A percentile compares a stretch with the other conserved stretches of the same genome.
Conservation (phyloP, 2,888 invertebrate genomes). For the Dynastes grantii region DNA sequence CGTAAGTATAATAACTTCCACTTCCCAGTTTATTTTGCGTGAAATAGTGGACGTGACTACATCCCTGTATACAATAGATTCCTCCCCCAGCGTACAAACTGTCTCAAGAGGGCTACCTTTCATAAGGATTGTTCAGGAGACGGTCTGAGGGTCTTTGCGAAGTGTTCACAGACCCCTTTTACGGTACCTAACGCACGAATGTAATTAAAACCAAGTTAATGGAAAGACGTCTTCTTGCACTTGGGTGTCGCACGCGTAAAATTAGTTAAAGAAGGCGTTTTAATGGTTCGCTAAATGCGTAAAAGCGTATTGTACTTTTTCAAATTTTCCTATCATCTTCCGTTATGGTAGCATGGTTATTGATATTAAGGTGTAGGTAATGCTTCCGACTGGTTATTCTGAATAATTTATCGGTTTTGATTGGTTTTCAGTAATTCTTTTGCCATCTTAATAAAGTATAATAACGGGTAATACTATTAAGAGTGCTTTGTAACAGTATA, state of each 20-base stretch:
- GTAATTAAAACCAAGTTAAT: constrained; percentile 40
- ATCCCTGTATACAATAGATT: background rate
- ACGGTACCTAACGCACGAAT: constrained; percentile 29
- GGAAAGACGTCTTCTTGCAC: constrained; percentile 37
- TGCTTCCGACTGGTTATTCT: background rate
- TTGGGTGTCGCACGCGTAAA: constrained; percentile 21
- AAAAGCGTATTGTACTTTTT: background rate
- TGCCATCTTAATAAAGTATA: too few relatives aligned
- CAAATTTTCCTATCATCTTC: background rate
- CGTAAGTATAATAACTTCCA: too few relatives aligned
- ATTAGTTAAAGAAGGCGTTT: constrained; percentile 32
- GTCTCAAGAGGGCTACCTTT: constrained; percentile 4
- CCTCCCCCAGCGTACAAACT: background rate
- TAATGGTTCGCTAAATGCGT: constrained; percentile 6
- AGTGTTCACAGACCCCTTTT: constrained; percentile 32
- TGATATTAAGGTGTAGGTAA: too few relatives aligned
- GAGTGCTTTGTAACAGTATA: too few relatives aligned
- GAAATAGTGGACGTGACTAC: too few relatives aligned
- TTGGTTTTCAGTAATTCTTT: background rate
- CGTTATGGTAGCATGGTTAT: background rate
- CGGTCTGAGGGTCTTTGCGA: constrained; percentile 19
- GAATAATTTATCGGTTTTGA: background rate
- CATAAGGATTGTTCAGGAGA: background rate
- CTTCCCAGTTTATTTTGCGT: too few relatives aligned
- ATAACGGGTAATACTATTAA: too few relatives aligned